Percentiles rank a stretch among this genome's conserved stretches.
Conservation (phyloP, 1,140 invertebrate genomes). For the Steinernema khuongi region DNA sequence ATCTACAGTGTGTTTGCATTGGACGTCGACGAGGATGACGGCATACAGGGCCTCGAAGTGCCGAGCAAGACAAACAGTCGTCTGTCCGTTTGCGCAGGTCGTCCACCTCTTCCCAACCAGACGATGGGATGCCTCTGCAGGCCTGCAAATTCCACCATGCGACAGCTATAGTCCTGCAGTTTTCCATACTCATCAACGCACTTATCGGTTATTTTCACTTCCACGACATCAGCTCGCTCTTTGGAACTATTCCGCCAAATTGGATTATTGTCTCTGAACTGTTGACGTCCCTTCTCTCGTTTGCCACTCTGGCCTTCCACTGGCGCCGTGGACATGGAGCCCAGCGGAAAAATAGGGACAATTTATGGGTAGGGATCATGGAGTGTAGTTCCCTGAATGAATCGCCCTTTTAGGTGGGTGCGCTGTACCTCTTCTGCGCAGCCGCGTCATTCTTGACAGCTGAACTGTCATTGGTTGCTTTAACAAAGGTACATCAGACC, state of each 20-base stretch:
- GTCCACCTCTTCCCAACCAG: background rate
- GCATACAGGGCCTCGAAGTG: constrained; percentile 9
- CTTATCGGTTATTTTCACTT: background rate
- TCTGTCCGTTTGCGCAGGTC: constrained; percentile 2
- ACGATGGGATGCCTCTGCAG: background rate
- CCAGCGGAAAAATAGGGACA: too few relatives aligned
- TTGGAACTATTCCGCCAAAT: background rate
- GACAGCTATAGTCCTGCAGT: background rate
- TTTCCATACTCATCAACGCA: background rate
- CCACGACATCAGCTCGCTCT: background rate
- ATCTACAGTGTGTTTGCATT: background rate
- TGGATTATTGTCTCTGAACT: background rate
- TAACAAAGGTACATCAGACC: too few relatives aligned
- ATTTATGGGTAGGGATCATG: too few relatives aligned
- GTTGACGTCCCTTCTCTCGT: background rate
- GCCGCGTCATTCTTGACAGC: too few relatives aligned
- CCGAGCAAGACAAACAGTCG: constrained; percentile 1
- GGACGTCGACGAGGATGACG: background rate
- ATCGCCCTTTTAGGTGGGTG: too few relatives aligned
- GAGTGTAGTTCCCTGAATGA: too few relatives aligned
- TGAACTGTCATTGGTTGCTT: too few relatives aligned
- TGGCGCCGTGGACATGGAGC: too few relatives aligned
- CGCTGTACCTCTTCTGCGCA: too few relatives aligned
- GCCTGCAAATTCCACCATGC: background rate
- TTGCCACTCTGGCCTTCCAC: background rate